Base-by-base conservation (phyloP, 1,140 invertebrate species). In the Dendrolimus kikuchii region DNA sequence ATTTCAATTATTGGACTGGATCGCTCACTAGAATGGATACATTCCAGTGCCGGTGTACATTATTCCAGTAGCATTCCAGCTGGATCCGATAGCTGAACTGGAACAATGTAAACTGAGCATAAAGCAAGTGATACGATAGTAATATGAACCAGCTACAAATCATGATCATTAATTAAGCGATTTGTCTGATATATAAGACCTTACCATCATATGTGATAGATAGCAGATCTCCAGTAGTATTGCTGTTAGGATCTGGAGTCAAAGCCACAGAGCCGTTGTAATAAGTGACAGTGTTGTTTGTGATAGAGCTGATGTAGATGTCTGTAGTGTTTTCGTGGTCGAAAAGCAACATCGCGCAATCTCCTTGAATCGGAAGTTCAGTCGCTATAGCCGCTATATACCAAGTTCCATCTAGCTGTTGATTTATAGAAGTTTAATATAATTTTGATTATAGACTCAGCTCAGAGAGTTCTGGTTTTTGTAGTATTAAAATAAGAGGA, bases 321-420 rank as follows among this genome's bases (percentile, higher is more conserved):
- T 78, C 74, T 4, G 76, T 79, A 4, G 73, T 78, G 51, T 83
- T 79, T 55, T 80, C 79, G 37, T 85, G 81, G 51, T 75, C 81
- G 57, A 81, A 85, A 7, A 75, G 58, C 0, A 85, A 60, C 59
- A 70, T 81, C 0, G 76, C 79, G 9, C 81, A 84, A 40, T 81
- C 77, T 0, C 77, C 78, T 44, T 76, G 56, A 5, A 81, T 62
- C 5, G 68, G 49, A 10, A 79, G 48, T 46, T 84, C 77, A 9
- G 77, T 67, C 0, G 78, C 77, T 2, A 76, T 64, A 0, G 73
- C 77, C 38, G 74, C 60, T 7, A 83, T 49, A 41, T 83, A 81
- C 80, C 80, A 83, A 53, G 71, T 71, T 0, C 80, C 80, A 53
- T 83, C 80, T 7, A 83, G 50, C 80, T 83, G 59, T 4, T 46